Percentiles rank a stretch among this genome's conserved stretches.
These are phyloP conservation scores for Smutsia gigantea DNA, from an alignment of 2,797 vertebrate genomes.

Conservation along the genomic window DNA sequence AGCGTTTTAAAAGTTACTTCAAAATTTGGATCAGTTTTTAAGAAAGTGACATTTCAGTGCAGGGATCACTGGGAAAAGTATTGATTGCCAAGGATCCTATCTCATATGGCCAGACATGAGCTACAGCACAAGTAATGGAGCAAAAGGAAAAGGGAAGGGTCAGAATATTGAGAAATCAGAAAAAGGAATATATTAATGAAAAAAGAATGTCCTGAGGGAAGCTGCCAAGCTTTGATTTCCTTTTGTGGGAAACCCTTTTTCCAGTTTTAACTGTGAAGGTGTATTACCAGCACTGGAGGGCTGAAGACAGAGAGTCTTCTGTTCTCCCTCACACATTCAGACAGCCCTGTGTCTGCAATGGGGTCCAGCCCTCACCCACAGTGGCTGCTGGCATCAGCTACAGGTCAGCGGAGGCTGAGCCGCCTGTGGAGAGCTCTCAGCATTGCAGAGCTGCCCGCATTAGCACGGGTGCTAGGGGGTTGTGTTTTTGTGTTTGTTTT, in stretches of 20 bases:
- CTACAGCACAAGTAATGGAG: background rate
- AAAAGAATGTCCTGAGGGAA: background rate
- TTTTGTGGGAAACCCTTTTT: background rate
- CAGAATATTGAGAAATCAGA: background rate
- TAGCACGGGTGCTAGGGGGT: background rate
- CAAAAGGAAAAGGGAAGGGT: background rate
- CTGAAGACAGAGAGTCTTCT: background rate
- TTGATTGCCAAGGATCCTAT: background rate
- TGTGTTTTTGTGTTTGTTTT: background rate
- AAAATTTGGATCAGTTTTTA: constrained; percentile 1
- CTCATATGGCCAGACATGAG: background rate
- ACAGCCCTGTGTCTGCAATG: background rate
- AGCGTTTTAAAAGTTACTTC: constrained; percentile 42
- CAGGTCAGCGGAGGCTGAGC: background rate
- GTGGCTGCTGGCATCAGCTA: background rate
- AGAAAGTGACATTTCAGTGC: background rate
- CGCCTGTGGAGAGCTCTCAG: background rate
- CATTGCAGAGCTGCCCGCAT: background rate
- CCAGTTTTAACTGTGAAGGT: background rate
- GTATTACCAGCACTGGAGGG: background rate
- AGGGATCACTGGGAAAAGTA: background rate
- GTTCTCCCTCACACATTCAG: background rate
- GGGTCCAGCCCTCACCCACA: too few relatives aligned
- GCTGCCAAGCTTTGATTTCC: background rate
- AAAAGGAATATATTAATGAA: background rate